Evolutionary conservation across 2,888 invertebrate species (phyloP).

Genomic region (Nomada hirtipes): DNA sequence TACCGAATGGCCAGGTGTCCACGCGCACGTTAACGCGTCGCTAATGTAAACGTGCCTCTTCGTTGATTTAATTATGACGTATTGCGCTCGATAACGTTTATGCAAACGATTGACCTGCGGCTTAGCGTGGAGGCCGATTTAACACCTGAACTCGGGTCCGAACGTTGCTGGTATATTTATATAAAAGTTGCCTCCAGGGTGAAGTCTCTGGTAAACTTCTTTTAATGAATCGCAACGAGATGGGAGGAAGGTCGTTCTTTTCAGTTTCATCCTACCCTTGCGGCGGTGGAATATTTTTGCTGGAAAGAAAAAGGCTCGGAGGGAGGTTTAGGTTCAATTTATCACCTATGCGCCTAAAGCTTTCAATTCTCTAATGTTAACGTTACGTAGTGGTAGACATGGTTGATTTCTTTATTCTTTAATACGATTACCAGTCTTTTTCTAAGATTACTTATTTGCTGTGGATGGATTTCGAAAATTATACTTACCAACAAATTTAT

Average conservation of each 20-base stretch:
- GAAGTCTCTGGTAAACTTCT: not conserved
- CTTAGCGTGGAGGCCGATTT: slow-evolving; percentile 1
- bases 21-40: slow-evolving; percentile 31
- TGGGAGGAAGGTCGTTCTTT: not conserved
- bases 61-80: slow-evolving; percentile 37
- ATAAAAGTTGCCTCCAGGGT: not conserved
- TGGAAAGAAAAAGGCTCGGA: no score
- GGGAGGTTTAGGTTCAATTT: no score
- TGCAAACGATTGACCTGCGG: slow-evolving; percentile 10
- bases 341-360: no score
- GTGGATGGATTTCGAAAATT: no score
- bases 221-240: not conserved
- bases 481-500: no score
- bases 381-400: no score
- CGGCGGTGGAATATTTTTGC: not conserved
- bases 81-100: slow-evolving; percentile 27
- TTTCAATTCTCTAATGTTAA: no score
- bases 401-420: no score
- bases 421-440: no score
- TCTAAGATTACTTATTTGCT: no score
- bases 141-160: not conserved
- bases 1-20: slow-evolving; percentile 1
- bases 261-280: no score
- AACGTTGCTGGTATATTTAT: slow-evolving; percentile 7
- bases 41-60: slow-evolving; percentile 30